A percentile compares a stretch with the other conserved stretches of the same genome.
Conservation (phyloP, 2,888 invertebrate species). For the Hypomecis punctinalis region DNA sequence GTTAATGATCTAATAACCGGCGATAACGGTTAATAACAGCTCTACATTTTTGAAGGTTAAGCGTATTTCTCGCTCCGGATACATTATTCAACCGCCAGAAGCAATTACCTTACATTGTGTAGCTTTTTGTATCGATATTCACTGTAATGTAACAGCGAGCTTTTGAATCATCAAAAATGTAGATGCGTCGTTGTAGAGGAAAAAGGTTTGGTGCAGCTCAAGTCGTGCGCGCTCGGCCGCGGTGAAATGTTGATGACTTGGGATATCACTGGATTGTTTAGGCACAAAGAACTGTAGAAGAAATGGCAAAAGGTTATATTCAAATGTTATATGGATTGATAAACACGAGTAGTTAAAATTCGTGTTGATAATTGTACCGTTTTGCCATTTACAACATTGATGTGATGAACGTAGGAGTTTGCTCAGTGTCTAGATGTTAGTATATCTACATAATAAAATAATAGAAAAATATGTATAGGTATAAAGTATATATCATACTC, state of each 20-base stretch:
- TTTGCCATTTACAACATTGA: no score
- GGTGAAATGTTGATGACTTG: neutral
- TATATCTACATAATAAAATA: no score
- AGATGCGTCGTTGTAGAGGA: neutral
- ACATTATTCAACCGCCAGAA: conserved; percentile 37
- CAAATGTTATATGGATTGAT: no score
- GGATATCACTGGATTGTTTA: neutral
- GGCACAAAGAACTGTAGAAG: neutral
- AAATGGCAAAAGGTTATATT: no score
- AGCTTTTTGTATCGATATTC: conserved; percentile 29
- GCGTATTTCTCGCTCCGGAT: conserved; percentile 36
- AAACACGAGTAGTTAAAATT: no score
- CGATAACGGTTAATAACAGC: conserved; percentile 30
- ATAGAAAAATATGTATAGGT: no score
- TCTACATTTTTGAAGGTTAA: conserved; percentile 37
- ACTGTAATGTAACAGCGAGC: conserved; percentile 5
- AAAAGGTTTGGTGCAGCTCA: neutral
- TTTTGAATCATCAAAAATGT: conserved; percentile 2
- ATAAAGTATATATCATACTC: no score
- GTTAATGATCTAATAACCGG: conserved; percentile 34
- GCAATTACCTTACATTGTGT: conserved; percentile 30
- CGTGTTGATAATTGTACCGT: no score
- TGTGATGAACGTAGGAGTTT: no score
- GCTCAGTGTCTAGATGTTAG: no score
- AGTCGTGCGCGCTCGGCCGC: neutral